Evolutionary conservation across 2,113 vertebrate species (phyloP), one percentile per base, ranked within the genome.

Genomic region (Scatophagus argus): DNA sequence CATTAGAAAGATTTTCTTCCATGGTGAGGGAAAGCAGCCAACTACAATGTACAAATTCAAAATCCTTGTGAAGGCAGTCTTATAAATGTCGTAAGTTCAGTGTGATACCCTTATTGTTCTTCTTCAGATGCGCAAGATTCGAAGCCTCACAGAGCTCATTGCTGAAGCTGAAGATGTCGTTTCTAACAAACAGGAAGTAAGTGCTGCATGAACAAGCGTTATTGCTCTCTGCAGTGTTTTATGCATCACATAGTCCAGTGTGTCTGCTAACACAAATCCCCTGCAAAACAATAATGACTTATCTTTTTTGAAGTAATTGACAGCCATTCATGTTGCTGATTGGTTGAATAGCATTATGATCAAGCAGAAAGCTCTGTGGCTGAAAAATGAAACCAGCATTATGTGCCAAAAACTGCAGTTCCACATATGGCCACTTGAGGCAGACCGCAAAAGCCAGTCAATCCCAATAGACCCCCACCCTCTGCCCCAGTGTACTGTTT

Each of bases 111-210:
- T 47, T 51, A 8, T 74, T 52, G 2, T 66, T 87, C 4, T 60
- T 80, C 2, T 49, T 63, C 74, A 93, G 92, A 74, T 92, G 34
- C 65, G 74, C 1, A 92, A 84, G 60, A 4, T 3, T n/a, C 90
- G 91, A 16, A 83, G 47, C 23, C 84, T 92, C 27, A 10, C 71
- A 36, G 92, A 93, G 29, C 81, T 93, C n/a, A 34, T 93, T 10
- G 59, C 4, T 60, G 87, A 89, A 71, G 92, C 88, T 47, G 74
- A 90, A 77, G 38, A 25, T 3, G 8, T 36, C 12, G 7, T 92
- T 65, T 55, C 52, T 10, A 5, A 58, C 41, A 0, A 36, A 64
- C 8, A 8, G 0, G 2, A 59, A 51, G 84, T 87, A 55, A n/a
- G 51, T 6, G 38, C 11, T 23, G 14, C 23, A 38, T 9, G 10